Conservation (phyloP, 2,113 vertebrate genomes). For the Perca flavescens region DNA sequence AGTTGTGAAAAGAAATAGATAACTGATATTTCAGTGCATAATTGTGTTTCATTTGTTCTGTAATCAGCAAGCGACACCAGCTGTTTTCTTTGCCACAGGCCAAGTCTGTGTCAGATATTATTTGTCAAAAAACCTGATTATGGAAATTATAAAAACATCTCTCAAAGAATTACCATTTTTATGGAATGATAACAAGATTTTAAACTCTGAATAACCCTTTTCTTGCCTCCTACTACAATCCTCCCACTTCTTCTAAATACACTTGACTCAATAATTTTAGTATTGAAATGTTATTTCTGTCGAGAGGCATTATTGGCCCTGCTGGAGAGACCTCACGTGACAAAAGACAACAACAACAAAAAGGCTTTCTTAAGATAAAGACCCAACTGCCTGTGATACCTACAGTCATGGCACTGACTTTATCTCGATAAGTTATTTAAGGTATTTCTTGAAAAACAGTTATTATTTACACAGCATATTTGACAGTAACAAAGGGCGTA, state of each 20-base stretch:
- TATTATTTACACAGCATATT: slow-evolving; percentile 48
- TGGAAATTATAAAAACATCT: slow-evolving; percentile 40
- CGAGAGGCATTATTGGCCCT: slow-evolving; percentile 28
- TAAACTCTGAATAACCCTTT: slow-evolving; percentile 48
- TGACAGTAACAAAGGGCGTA: slow-evolving; percentile 43
- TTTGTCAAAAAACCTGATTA: slow-evolving; percentile 48
- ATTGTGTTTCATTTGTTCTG: slow-evolving; percentile 49
- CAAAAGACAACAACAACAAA: slow-evolving; percentile 42
- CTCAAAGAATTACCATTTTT: slow-evolving; percentile 31
- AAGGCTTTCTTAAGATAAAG: slow-evolving; percentile 52
- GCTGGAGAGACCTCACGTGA: slow-evolving; percentile 24
- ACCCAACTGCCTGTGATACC: slow-evolving; percentile 35
- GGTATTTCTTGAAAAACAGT: slow-evolving; percentile 33
- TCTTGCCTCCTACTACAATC: slow-evolving; percentile 53
- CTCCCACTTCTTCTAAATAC: slow-evolving; percentile 47
- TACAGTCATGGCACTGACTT: slow-evolving; percentile 19
- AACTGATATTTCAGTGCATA: slow-evolving; percentile 41
- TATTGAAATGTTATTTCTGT: slow-evolving; percentile 53
- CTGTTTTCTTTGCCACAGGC: slow-evolving; percentile 48
- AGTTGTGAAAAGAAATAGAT: neutral
- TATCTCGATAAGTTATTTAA: slow-evolving; percentile 39
- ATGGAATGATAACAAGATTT: slow-evolving; percentile 54
- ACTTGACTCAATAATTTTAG: slow-evolving; percentile 50
- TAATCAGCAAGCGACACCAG: slow-evolving; percentile 49
- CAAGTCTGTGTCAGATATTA: slow-evolving; percentile 39